A percentile compares a stretch with the other conserved stretches of the same genome.
phyloP scores from a whole-genome alignment of 2,797 vertebrate species.

The Sebastes taczanowskii region DNA sequence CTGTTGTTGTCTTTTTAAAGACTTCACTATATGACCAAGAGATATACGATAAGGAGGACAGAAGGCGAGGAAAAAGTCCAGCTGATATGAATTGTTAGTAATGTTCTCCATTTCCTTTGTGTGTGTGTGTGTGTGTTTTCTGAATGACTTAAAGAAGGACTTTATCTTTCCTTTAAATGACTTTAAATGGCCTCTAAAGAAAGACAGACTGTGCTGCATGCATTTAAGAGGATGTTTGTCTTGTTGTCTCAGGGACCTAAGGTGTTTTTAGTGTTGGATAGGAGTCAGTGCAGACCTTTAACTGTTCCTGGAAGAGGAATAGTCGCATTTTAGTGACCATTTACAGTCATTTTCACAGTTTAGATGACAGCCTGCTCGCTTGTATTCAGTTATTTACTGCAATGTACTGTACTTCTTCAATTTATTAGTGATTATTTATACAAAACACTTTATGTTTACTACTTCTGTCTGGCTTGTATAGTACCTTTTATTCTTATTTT shows the following conservation, averaged over 20 bases:
- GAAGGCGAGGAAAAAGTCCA: background rate
- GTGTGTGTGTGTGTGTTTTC: background rate
- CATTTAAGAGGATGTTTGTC: background rate
- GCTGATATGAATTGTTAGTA: background rate
- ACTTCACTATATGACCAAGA: background rate
- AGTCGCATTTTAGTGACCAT: too few relatives aligned
- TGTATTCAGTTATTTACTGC: too few relatives aligned
- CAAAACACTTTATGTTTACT: background rate
- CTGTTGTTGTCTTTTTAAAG: too few relatives aligned
- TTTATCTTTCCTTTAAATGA: background rate
- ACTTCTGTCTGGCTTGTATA: background rate
- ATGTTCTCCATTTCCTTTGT: background rate
- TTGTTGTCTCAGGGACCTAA: background rate
- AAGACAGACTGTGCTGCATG: background rate
- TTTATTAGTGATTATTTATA: background rate
- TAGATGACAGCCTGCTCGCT: background rate
- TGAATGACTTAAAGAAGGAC: background rate
- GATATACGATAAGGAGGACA: too few relatives aligned
- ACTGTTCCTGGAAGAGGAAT: accelerated
- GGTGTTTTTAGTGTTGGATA: too few relatives aligned
- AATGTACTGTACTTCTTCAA: background rate
- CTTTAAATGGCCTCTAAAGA: background rate
- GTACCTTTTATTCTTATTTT: background rate
- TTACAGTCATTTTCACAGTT: background rate
- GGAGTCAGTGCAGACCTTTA: background rate